Evolutionary conservation across 2,113 vertebrate species (phyloP), one percentile per base, ranked within the genome.

Genomic region (Synchiropus splendidus): DNA sequence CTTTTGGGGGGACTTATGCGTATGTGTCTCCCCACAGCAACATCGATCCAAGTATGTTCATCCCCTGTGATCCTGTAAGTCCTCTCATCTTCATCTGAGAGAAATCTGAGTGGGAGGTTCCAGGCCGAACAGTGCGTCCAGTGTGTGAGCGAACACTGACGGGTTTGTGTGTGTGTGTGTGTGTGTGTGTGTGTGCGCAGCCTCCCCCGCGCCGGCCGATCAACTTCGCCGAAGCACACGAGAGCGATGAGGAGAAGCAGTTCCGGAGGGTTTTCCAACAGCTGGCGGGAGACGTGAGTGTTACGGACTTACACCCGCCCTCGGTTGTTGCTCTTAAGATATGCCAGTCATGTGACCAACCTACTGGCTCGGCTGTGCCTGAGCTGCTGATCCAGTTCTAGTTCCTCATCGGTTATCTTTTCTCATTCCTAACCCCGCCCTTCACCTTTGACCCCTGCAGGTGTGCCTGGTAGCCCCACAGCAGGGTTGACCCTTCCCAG

Each of bases 281-380:
- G 47, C 82, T 98, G 67, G 92, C 94, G 0, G 93, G 94, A 57
- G 90, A 91, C 0, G 90, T 93, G 58, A 90, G 74, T 70, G 10
- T 27, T 4, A 5, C 21, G 8, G 21, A 27, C 21, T 5, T 27
- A 5, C 21, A 5, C 21, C 4, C 21, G 4, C 4, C 21, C 4
- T 5, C 4, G 21, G 8, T 5, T 27, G 21, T 27, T 27, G 4
- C 21, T 27, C 21, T 27, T 4, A 5, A 27, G 21, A 27, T 8
- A 4, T 27, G 21, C n/a, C n/a, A n/a, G n/a, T n/a, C n/a, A n/a
- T n/a, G n/a, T n/a, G 21, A 27, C 8, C 21, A 27, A 27, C 21
- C 21, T 27, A 8, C 21, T 27, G 21, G 21, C 8, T 4, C 4
- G 4, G 8, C 21, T 27, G 4, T 27, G 4, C 8, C 8, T 27